phyloP scores from a whole-genome alignment of 2,113 vertebrate genomes.

The Hyla sarda region DNA sequence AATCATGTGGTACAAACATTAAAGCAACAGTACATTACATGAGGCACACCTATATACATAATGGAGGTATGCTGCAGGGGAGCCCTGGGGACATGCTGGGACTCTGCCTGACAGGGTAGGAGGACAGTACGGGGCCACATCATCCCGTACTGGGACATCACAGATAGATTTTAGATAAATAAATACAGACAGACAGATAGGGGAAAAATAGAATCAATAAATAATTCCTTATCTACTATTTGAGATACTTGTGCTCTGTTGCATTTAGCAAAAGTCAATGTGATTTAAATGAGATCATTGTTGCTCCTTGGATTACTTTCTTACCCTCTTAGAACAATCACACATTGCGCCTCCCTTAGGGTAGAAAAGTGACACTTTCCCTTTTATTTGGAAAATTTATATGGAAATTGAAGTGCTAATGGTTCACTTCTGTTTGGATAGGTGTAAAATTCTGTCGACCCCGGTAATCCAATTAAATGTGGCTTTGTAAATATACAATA shows the following conservation, averaged over 20 bases:
- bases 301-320: not conserved
- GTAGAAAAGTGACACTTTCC: constrained; percentile 10
- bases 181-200: not conserved
- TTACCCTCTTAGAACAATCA: not conserved
- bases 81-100: no score
- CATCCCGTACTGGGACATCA: no score
- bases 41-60: no score
- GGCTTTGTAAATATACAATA: constrained; percentile 36
- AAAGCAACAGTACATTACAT: no score
- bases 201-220: not conserved
- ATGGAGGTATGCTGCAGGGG: no score
- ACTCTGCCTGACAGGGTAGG: no score
- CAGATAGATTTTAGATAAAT: no score
- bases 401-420: constrained; percentile 25
- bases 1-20: no score
- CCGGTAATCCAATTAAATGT: constrained; percentile 25
- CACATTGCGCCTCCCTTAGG: not conserved
- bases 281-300: not conserved
- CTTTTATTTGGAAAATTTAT: not conserved
- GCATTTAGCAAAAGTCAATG: not conserved
- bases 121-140: no score
- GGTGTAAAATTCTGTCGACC: constrained; percentile 13
- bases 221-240: not conserved
- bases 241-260: not conserved
- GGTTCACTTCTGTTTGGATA: constrained; percentile 27